phyloP scores from a whole-genome alignment of 1,140 invertebrate species.

The Prorops nasuta region DNA sequence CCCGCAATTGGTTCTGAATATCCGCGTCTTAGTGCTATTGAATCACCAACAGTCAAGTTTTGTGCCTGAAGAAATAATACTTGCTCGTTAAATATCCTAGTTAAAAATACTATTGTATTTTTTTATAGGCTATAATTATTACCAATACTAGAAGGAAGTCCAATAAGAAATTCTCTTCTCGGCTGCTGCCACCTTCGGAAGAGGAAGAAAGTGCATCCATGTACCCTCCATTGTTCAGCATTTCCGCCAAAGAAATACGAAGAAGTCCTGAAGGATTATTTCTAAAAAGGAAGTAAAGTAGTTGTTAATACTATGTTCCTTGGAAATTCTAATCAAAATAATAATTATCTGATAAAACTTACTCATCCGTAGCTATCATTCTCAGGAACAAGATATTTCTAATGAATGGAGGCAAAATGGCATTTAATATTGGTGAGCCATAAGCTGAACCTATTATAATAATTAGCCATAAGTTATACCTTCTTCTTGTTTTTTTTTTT shows the following conservation, averaged over 20 bases:
- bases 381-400: no score
- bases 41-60: constrained; percentile 26
- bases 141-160: constrained; percentile 32
- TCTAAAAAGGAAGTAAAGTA: no score
- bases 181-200: constrained; percentile 1
- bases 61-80: constrained; percentile 22
- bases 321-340: no score
- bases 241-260: constrained; percentile 15
- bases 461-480: no score
- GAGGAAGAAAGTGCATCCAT: constrained; percentile 9
- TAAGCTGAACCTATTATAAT: no score
- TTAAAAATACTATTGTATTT: no score
- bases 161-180: constrained; percentile 26
- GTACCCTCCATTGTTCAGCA: constrained; percentile 19
- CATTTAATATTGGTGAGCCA: no score
- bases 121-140: constrained; percentile 16
- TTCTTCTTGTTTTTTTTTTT: no score
- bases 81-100: neutral
- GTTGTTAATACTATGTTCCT: no score
- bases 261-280: neutral
- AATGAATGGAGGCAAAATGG: no score
- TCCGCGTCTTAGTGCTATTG: constrained; percentile 29
- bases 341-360: no score
- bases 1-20: constrained; percentile 21
- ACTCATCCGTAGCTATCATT: no score